Evolutionary conservation across 2,113 vertebrate species (phyloP).

Genomic region (Deroptyus accipitrinus): DNA sequence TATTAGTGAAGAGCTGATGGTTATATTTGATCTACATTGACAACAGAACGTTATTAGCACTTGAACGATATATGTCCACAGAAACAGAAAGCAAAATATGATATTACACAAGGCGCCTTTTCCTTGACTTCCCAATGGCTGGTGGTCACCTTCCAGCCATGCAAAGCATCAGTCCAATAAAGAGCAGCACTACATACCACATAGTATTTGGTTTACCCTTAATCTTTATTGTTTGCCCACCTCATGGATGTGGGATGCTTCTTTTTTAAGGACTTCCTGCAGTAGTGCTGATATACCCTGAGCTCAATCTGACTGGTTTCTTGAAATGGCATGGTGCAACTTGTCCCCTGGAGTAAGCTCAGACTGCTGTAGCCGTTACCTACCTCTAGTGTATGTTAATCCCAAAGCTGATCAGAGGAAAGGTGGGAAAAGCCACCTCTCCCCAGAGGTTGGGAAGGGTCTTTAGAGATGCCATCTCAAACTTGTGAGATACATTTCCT

Average conservation of each 20-base stretch:
- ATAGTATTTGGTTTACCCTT: background rate
- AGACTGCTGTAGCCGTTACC: background rate
- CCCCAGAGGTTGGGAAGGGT: background rate
- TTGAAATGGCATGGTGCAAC: background rate
- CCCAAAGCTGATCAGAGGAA: background rate
- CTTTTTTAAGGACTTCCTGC: background rate
- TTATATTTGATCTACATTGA: background rate
- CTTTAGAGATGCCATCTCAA: background rate
- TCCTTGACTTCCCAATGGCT: background rate
- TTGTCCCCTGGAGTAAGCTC: background rate
- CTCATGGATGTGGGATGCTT: background rate
- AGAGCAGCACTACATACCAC: accelerated
- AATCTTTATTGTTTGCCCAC: background rate
- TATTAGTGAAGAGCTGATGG: background rate
- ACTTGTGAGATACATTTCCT: background rate
- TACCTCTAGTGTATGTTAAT: background rate
- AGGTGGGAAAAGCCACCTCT: background rate
- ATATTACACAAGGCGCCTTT: background rate
- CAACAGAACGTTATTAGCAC: background rate
- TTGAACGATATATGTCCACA: background rate
- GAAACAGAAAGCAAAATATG: background rate
- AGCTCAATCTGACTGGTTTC: background rate
- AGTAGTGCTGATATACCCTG: background rate
- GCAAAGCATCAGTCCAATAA: background rate
- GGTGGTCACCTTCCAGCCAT: background rate